These are phyloP conservation scores for Hyles lineata DNA, from an alignment of 2,888 invertebrate genomes.

Conservation along the genomic window DNA sequence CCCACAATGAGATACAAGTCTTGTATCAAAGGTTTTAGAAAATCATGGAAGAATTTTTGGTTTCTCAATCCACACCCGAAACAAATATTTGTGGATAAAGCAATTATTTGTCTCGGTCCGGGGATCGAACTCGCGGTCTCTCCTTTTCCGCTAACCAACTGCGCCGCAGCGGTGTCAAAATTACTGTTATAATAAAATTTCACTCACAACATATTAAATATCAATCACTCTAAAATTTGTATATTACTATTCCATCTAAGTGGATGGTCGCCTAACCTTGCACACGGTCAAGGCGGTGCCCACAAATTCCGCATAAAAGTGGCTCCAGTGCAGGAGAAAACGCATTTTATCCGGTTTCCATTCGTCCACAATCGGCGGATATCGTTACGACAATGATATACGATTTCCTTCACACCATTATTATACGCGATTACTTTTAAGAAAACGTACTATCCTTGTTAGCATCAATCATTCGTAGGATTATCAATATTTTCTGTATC, in stretches of 20 bases:
- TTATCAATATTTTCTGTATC: neutral
- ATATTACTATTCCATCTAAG: neutral
- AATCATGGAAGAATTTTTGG: too few relatives aligned
- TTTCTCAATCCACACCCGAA: too few relatives aligned
- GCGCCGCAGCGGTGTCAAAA: too few relatives aligned
- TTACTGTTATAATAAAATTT: too few relatives aligned
- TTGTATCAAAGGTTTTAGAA: too few relatives aligned
- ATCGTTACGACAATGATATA: constrained; percentile 15
- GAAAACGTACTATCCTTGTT: neutral
- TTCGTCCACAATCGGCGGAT: constrained; percentile 20
- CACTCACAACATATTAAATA: neutral
- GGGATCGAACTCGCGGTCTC: too few relatives aligned
- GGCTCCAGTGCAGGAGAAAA: constrained; percentile 17
- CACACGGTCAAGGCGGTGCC: constrained; percentile 8
- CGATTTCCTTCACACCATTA: constrained; percentile 2
- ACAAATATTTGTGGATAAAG: too few relatives aligned
- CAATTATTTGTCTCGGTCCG: too few relatives aligned
- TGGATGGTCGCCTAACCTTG: neutral
- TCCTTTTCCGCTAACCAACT: too few relatives aligned
- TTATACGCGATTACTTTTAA: too few relatives aligned
- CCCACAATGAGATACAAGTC: too few relatives aligned
- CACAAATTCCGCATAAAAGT: constrained; percentile 25
- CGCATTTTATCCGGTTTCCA: constrained; percentile 28
- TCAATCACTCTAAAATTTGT: neutral
- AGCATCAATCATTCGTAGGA: neutral